These are phyloP conservation scores for Cremastobaeus sp. DNA, from an alignment of 2,888 invertebrate genomes.

Conservation along the genomic window DNA sequence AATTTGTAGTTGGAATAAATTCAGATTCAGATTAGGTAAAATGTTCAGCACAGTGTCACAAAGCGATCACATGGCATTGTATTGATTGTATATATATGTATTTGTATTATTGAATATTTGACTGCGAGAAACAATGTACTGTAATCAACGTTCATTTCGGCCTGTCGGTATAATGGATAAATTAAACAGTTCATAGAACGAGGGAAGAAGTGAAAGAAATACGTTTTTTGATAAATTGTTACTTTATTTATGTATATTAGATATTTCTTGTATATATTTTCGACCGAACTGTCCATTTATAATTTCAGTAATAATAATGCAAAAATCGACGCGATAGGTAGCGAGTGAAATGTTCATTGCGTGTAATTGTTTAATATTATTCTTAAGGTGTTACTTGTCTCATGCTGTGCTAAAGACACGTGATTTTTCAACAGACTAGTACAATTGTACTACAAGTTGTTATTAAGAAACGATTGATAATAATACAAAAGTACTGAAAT, in stretches of 20 bases:
- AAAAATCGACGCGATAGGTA: slow-evolving; percentile 29
- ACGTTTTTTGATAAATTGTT: slow-evolving; percentile 30
- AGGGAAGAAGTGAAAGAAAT: not conserved
- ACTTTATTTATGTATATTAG: slow-evolving; percentile 43
- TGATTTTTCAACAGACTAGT: slow-evolving; percentile 56
- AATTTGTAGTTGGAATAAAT: too few species aligned
- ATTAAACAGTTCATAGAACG: slow-evolving; percentile 1
- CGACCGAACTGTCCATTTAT: slow-evolving; percentile 37
- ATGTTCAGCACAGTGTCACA: slow-evolving; percentile 18
- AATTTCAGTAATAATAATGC: slow-evolving; percentile 11
- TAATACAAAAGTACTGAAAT: slow-evolving; percentile 66
- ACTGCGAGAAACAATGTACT: slow-evolving; percentile 23
- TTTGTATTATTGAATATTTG: too few species aligned
- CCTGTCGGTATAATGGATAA: slow-evolving; percentile 16
- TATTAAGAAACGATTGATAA: slow-evolving; percentile 65
- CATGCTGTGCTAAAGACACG: slow-evolving; percentile 48
- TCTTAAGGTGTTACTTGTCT: slow-evolving; percentile 47
- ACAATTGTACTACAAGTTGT: slow-evolving; percentile 64
- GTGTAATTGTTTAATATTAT: slow-evolving; percentile 39
- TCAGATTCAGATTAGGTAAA: slow-evolving; percentile 13
- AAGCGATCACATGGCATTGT: slow-evolving; percentile 21
- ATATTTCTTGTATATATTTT: slow-evolving; percentile 47
- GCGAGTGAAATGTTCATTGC: slow-evolving; percentile 33
- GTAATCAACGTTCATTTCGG: slow-evolving; percentile 37
- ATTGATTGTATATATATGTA: too few species aligned